phyloP scores from a whole-genome alignment of 1,140 invertebrate genomes.

The Bombus affinis region DNA sequence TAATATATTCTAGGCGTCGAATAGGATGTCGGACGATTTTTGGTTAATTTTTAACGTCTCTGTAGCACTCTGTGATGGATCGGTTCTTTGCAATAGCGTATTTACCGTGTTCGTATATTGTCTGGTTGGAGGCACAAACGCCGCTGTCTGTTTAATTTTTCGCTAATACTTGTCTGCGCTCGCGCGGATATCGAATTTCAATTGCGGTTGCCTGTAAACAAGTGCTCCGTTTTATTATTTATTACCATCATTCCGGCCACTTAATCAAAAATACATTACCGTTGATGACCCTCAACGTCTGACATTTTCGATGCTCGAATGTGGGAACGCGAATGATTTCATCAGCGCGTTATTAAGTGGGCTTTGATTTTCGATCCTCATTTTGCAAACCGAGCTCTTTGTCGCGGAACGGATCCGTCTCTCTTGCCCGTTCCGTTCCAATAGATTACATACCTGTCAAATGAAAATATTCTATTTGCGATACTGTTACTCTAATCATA shows the following conservation, averaged over 20 bases:
- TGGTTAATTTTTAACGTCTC: background rate
- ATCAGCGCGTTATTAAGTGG: constrained; percentile 71
- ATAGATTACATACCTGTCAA: constrained; percentile 67
- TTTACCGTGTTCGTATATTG: constrained; percentile 34
- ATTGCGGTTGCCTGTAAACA: constrained; percentile 67
- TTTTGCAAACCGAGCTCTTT: constrained; percentile 69
- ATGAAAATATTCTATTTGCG: constrained; percentile 70
- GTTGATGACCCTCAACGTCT: constrained; percentile 64
- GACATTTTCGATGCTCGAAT: constrained; percentile 67
- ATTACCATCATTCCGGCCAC: constrained; percentile 63
- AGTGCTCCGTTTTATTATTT: constrained; percentile 67
- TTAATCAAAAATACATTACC: constrained; percentile 70
- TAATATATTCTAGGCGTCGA: background rate
- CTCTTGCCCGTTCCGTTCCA: constrained; percentile 12
- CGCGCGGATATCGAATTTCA: constrained; percentile 53
- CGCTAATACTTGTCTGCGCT: constrained; percentile 29
- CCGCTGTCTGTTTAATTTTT: constrained; percentile 55
- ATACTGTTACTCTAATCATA: constrained; percentile 68
- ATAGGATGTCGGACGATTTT: background rate
- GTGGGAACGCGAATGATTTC: constrained; percentile 69
- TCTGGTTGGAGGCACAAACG: constrained; percentile 10
- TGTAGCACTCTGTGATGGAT: background rate
- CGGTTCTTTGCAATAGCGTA: constrained; percentile 26
- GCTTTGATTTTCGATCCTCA: constrained; percentile 72
- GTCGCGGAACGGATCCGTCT: constrained; percentile 48